phyloP scores from a whole-genome alignment of 2,888 invertebrate species.

The Drosophila limbata region DNA sequence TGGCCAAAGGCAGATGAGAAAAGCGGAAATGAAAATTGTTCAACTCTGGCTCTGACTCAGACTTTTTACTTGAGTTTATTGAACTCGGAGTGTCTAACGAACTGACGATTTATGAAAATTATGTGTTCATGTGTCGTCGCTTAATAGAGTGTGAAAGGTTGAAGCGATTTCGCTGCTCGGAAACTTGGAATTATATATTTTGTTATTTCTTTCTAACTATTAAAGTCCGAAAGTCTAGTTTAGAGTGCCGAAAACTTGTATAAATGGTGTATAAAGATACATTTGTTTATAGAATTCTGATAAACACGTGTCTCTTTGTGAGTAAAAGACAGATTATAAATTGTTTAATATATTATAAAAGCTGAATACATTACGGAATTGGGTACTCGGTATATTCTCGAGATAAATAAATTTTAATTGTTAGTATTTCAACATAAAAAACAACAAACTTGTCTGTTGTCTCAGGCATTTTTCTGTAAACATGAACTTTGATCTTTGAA shows the following conservation, averaged over 20 bases:
- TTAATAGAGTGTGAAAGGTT: conserved; percentile 59
- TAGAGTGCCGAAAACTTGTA: conserved; percentile 1
- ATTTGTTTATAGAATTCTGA: neutral
- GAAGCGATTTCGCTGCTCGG: conserved; percentile 28
- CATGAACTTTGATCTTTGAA: conserved; percentile 42
- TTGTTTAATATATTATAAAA: too few species aligned
- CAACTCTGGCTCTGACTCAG: conserved; percentile 45
- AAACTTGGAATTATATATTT: conserved; percentile 2
- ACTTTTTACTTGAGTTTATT: conserved; percentile 61
- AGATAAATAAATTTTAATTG: neutral
- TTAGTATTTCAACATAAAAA: neutral
- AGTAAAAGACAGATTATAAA: too few species aligned
- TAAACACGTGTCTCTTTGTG: too few species aligned
- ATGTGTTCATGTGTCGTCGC: conserved; percentile 29
- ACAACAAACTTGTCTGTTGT: conserved; percentile 4
- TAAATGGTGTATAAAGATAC: neutral
- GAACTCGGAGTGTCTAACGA: conserved; percentile 55
- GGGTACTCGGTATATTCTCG: too few species aligned
- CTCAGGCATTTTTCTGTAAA: conserved; percentile 4
- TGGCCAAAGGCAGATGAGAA: conserved; percentile 37
- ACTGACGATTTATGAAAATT: conserved; percentile 25
- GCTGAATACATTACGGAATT: neutral
- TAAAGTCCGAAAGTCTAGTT: conserved; percentile 23
- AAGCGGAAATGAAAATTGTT: conserved; percentile 64
- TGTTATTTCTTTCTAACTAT: neutral